Percentiles rank a stretch among this genome's conserved stretches.
Conservation (phyloP, 2,888 invertebrate species). For the Lasiommata megera region DNA sequence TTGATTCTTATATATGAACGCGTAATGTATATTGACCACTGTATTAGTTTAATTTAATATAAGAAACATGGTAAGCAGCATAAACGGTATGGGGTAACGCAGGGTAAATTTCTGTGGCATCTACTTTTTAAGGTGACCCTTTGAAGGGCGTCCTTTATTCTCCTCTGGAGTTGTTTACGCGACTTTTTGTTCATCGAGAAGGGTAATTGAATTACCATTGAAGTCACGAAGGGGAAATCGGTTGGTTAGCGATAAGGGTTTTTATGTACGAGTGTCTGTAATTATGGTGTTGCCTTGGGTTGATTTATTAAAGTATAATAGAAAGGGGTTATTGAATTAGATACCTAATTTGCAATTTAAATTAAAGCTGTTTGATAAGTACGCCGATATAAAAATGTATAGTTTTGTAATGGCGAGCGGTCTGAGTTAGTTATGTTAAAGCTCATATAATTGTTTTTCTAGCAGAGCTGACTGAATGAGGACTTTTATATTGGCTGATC, state of each 20-base stretch:
- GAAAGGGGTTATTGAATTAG: constrained; percentile 30
- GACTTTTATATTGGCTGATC: no score
- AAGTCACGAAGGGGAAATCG: constrained; percentile 47
- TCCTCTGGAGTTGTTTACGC: constrained; percentile 53
- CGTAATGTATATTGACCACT: constrained; percentile 40
- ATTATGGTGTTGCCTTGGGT: constrained; percentile 29
- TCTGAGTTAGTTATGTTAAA: not conserved
- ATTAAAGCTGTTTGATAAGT: constrained; percentile 16
- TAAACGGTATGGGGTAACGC: constrained; percentile 40
- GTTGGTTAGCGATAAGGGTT: constrained; percentile 33
- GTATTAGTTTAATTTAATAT: constrained; percentile 1
- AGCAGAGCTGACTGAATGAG: no score
- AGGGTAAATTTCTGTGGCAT: constrained; percentile 50
- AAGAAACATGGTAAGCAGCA: constrained; percentile 20
- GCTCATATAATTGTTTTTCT: no score
- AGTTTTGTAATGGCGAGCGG: constrained; percentile 1
- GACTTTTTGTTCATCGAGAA: constrained; percentile 46
- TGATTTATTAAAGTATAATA: constrained; percentile 29
- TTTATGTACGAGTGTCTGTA: constrained; percentile 23
- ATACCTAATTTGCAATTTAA: constrained; percentile 30
- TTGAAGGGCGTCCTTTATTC: constrained; percentile 60
- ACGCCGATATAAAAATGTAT: constrained; percentile 3
- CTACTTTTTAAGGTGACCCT: constrained; percentile 57
- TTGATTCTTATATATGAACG: constrained; percentile 2
- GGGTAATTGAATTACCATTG: constrained; percentile 57